phyloP scores from a whole-genome alignment of 2,113 vertebrate genomes.

The Gallinago undulata region DNA sequence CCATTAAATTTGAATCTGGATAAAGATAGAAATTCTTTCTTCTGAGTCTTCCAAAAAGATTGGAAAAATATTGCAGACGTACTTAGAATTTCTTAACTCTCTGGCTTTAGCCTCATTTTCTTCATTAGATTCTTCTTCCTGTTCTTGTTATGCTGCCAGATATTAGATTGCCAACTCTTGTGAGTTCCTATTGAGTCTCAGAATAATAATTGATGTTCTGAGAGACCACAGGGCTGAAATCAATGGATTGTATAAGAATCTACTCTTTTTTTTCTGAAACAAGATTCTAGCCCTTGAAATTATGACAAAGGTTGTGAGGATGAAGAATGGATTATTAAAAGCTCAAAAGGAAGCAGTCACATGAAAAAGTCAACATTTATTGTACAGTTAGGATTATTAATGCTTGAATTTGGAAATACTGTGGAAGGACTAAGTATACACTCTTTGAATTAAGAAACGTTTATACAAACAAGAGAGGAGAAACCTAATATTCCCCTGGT shows the following conservation, averaged over 20 bases:
- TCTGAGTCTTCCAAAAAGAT: background rate
- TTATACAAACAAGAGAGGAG: background rate
- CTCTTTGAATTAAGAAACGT: background rate
- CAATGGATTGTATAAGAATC: background rate
- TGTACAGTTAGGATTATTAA: background rate
- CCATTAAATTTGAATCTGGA: background rate
- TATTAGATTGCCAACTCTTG: background rate
- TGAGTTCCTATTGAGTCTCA: background rate
- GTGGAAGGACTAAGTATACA: background rate
- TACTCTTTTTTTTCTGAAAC: background rate
- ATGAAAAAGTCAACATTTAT: background rate
- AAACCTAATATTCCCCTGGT: background rate
- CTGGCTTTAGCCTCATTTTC: background rate
- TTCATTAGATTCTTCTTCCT: background rate
- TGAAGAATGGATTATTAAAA: background rate
- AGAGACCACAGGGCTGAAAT: background rate
- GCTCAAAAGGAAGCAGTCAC: background rate
- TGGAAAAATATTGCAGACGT: background rate
- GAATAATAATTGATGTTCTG: constrained; percentile 1
- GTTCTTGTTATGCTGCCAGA: background rate
- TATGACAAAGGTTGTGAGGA: background rate
- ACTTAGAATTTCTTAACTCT: background rate
- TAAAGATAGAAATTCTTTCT: background rate
- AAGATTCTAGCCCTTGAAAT: background rate
- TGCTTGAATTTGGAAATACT: background rate